Evolutionary conservation across 2,797 vertebrate species (phyloP).

Genomic region (Cuniculus paca): DNA sequence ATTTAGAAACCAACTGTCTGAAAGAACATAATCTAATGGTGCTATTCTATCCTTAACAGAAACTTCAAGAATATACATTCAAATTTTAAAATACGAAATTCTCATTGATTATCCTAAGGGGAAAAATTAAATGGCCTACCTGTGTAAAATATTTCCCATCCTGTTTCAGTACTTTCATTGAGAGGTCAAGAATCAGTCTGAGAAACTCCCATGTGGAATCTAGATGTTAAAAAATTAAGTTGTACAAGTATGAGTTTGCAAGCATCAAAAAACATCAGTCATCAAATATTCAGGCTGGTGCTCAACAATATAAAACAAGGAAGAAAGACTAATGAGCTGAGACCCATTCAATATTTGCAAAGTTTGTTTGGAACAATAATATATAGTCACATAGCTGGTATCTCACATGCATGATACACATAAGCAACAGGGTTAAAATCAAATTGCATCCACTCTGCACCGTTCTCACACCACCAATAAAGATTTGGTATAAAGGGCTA

Average conservation of each 20-base stretch:
- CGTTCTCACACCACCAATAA: neutral
- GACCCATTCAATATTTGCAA: neutral
- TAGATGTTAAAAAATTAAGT: slow-evolving; percentile 80
- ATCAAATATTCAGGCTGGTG: slow-evolving; percentile 9
- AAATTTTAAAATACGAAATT: slow-evolving; percentile 36
- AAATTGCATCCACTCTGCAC: neutral
- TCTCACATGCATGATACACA: neutral
- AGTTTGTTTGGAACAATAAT: neutral
- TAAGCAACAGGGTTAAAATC: neutral
- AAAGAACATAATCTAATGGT: neutral
- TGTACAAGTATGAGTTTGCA: neutral
- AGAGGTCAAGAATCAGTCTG: slow-evolving; percentile 97
- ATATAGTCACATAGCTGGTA: neutral
- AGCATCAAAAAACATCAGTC: neutral
- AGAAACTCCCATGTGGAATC: slow-evolving; percentile 99
- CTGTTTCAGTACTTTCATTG: slow-evolving; percentile 96
- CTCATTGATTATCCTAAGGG: neutral
- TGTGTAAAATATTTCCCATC: slow-evolving; percentile 98
- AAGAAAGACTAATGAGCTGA: neutral
- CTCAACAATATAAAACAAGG: neutral
- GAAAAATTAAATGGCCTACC: slow-evolving; percentile 87
- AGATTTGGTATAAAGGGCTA: neutral
- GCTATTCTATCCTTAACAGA: neutral
- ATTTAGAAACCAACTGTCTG: neutral
- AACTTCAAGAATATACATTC: neutral